Percentiles rank a stretch among this genome's conserved stretches.
Conservation (phyloP, 2,113 vertebrate species). For the Dipodomys ordii region DNA sequence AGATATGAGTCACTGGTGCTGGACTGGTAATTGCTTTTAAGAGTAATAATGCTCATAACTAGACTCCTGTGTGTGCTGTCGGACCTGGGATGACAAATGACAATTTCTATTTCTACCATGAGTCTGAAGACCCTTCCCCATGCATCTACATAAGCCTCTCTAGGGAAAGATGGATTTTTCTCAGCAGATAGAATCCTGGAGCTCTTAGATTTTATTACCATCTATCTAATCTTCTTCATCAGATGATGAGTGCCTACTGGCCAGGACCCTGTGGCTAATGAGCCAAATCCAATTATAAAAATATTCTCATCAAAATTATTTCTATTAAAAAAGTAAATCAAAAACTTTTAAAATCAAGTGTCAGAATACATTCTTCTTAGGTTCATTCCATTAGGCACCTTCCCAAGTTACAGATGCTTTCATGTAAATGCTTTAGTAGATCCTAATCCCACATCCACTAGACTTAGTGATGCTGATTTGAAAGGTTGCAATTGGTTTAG, state of each 20-base stretch:
- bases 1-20: too few species aligned
- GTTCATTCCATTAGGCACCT: neutral
- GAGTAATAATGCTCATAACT: neutral
- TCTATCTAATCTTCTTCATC: neutral
- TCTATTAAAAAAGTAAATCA: neutral
- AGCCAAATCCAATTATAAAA: neutral
- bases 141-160: neutral
- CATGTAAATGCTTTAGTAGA: neutral
- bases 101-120: accelerated
- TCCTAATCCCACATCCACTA: neutral
- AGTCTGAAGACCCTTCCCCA: neutral
- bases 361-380: neutral
- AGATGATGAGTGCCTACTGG: neutral
- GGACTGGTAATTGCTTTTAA: neutral
- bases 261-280: neutral
- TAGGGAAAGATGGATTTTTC: neutral
- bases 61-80: neutral
- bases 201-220: neutral
- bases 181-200: neutral
- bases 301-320: neutral
- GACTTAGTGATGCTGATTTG: neutral
- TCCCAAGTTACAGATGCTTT: neutral
- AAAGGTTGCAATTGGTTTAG: neutral
- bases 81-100: neutral
- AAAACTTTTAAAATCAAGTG: neutral